These are phyloP conservation scores for Dasysyrphus tricinctus DNA, from an alignment of 2,888 invertebrate species.

Conservation along the genomic window DNA sequence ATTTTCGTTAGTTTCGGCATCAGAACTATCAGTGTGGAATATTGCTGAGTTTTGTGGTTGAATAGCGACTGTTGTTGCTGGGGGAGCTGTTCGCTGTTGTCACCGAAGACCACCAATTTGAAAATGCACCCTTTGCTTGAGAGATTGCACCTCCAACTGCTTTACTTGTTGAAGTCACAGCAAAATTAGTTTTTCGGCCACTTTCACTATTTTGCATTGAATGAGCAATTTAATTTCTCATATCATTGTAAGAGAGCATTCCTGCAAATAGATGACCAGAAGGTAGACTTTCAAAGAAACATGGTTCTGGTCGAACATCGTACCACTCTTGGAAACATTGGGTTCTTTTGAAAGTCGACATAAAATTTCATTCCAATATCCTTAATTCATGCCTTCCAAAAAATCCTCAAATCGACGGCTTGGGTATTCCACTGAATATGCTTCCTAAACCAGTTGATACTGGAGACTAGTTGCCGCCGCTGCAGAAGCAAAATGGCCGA, in stretches of 20 bases:
- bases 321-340: constrained; percentile 95
- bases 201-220: constrained; percentile 97
- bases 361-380: too few species aligned
- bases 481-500: too few species aligned
- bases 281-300: constrained; percentile 88
- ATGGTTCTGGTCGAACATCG: constrained; percentile 86
- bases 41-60: constrained; percentile 39
- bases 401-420: too few species aligned
- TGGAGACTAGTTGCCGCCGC: too few species aligned
- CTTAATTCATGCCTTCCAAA: too few species aligned
- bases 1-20: constrained; percentile 54
- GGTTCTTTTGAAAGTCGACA: constrained; percentile 93
- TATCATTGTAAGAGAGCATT: constrained; percentile 96
- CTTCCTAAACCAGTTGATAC: too few species aligned
- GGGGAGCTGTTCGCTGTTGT: constrained; percentile 86
- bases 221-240: constrained; percentile 95
- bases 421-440: too few species aligned
- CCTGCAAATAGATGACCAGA: constrained; percentile 97
- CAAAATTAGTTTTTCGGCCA: constrained; percentile 96
- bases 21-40: constrained; percentile 57
- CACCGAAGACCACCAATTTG: constrained; percentile 93
- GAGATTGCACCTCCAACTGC: constrained; percentile 95
- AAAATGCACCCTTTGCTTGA: constrained; percentile 93
- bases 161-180: constrained; percentile 94
- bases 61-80: constrained; percentile 35